Base-by-base conservation (phyloP, 2,888 invertebrate genomes). In the Mesorhabditis sp. region DNA sequence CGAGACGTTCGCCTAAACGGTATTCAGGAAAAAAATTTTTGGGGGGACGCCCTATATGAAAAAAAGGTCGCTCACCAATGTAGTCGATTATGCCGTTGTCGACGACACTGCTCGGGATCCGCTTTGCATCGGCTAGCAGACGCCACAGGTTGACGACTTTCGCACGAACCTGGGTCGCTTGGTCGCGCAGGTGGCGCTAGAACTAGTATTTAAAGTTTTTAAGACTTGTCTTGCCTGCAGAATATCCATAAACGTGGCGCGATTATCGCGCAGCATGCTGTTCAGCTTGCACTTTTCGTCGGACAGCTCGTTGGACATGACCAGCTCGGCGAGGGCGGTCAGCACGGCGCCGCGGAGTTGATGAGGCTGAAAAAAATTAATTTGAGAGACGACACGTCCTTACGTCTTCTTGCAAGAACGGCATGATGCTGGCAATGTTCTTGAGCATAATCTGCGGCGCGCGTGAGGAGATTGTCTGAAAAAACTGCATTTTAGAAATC, bases 361-460 rank as follows among this genome's bases (percentile, higher is more conserved):
- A 50, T 50, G n/a, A 1, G 58, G 58, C 58, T 50, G n/a, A 50
- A 50, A 13, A 13, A 10, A 50, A 13, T n/a, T 0, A 2, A 2
- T 13, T 2, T n/a, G 1, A 13, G n/a, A 10, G 1, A 50, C 7
- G 58, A 50, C 58, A 2, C 1, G 58, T 28, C 2, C 2, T 50
- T n/a, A 50, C 58, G n/a, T 50, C 58, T 50, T 50, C 58, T 50
- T n/a, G 58, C n/a, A 50, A n/a, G n/a, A 50, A 50, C n/a, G 7
- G 7, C 58, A 50, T n/a, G 10, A 50, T 50, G n/a, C 58, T 50
- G n/a, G 10, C 58, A 10, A 50, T 50, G 58, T 50, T 13, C n/a
- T 50, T 50, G n/a, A 50, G 7, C 58, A 50, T 50, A 50, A 50
- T n/a, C 10, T 50, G 58, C 7, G 58, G 58, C 1, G 58, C 58